Conservation (phyloP, 2,797 vertebrate species). For the Phoebastria nigripes region DNA sequence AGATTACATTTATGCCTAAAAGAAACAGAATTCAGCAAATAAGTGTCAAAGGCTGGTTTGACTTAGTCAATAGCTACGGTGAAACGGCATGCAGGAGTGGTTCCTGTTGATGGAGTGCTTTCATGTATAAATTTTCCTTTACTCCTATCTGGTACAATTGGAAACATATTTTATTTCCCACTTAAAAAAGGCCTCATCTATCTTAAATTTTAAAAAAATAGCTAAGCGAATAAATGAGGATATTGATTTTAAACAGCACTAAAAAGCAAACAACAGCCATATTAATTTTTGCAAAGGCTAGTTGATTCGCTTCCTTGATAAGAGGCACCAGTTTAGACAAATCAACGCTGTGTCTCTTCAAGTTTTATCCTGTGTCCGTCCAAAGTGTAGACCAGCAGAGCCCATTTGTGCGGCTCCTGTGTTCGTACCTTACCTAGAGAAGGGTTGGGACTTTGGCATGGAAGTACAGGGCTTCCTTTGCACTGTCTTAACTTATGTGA, state of each 20-base stretch:
- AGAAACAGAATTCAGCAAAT: neutral
- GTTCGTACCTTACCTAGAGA: neutral
- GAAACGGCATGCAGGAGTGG: neutral
- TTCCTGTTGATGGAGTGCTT: neutral
- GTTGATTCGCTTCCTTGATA: neutral
- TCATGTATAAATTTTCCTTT: neutral
- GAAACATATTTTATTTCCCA: neutral
- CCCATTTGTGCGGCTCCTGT: neutral
- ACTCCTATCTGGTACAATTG: neutral
- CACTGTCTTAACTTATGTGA: constrained; percentile 67
- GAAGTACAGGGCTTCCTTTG: constrained; percentile 42
- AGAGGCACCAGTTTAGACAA: neutral
- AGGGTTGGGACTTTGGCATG: neutral
- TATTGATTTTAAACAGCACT: neutral
- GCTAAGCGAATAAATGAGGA: neutral
- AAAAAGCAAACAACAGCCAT: neutral
- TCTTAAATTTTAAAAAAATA: neutral
- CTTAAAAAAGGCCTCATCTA: neutral
- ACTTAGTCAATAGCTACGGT: neutral
- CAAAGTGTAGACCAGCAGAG: neutral
- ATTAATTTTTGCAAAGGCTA: neutral
- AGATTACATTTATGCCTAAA: neutral
- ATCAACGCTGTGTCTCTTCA: neutral
- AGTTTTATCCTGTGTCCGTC: neutral
- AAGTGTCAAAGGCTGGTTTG: neutral